Evolutionary conservation across 2,888 invertebrate species (phyloP).

Genomic region (Dolomedes plantarius): DNA sequence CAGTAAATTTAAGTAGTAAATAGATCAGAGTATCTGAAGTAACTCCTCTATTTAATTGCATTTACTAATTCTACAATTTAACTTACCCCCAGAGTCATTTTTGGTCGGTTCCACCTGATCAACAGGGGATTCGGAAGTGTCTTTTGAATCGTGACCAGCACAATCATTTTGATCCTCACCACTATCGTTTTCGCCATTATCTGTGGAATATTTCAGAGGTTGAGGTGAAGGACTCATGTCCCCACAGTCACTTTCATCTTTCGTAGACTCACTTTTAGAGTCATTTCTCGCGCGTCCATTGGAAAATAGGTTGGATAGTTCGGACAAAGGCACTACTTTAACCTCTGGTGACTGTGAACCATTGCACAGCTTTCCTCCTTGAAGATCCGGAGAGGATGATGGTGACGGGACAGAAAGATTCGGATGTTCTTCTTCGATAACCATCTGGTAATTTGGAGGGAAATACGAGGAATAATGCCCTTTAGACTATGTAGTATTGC

Average conservation of each 20-base stretch:
- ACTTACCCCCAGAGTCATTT: background rate
- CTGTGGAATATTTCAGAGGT: background rate
- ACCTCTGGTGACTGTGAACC: constrained; percentile 28
- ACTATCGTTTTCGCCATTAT: background rate
- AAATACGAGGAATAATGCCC: too few species aligned
- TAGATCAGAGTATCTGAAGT: too few species aligned
- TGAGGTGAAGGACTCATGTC: constrained; percentile 9
- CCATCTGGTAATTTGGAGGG: constrained; percentile 39
- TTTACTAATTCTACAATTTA: too few species aligned
- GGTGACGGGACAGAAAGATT: constrained; percentile 16
- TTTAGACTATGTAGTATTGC: too few species aligned
- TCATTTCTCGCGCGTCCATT: background rate
- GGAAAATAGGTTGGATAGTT: constrained; percentile 38
- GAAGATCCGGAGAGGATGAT: constrained; percentile 19
- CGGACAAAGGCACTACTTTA: constrained; percentile 38
- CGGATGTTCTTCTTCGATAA: constrained; percentile 46
- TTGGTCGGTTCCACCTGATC: background rate
- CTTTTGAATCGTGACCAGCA: constrained; percentile 3
- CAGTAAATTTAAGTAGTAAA: too few species aligned
- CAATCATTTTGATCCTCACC: background rate
- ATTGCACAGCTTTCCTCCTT: background rate
- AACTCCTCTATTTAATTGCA: too few species aligned
- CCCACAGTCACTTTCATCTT: background rate
- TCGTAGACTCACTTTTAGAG: background rate
- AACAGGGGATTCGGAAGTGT: background rate